Evolutionary conservation across 2,888 invertebrate genomes (phyloP).

Genomic region (Apodemia mormo): DNA sequence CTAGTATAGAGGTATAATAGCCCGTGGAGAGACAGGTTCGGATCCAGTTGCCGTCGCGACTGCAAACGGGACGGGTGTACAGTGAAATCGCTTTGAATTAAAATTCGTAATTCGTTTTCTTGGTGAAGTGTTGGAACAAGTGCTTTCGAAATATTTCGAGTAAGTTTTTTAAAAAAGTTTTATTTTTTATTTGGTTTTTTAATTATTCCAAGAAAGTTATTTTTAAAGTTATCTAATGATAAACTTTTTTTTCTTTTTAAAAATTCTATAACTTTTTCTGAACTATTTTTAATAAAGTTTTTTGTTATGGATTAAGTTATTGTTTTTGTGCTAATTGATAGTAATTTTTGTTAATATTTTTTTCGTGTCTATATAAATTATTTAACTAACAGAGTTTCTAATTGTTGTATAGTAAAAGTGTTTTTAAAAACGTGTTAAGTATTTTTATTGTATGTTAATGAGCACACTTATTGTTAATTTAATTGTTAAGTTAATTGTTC

Average conservation of each 20-base stretch:
- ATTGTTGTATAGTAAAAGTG: too few species aligned
- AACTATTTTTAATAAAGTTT: not conserved
- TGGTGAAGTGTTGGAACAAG: constrained; percentile 40
- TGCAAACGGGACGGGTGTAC: constrained; percentile 34
- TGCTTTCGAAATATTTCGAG: constrained; percentile 37
- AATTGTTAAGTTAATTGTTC: too few species aligned
- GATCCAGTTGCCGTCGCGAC: constrained; percentile 43
- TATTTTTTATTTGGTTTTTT: constrained; percentile 13
- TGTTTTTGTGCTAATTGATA: too few species aligned
- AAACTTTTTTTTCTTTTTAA: not conserved
- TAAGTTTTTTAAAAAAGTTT: constrained; percentile 31
- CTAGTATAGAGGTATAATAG: constrained; percentile 78
- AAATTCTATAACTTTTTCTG: not conserved
- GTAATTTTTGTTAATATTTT: too few species aligned
- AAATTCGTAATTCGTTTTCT: constrained; percentile 27
- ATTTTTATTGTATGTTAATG: too few species aligned
- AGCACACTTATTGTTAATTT: too few species aligned
- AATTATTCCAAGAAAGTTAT: not conserved
- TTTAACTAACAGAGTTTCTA: too few species aligned
- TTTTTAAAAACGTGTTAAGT: too few species aligned
- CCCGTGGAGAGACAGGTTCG: constrained; percentile 41
- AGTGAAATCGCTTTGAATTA: constrained; percentile 24
- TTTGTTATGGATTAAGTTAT: too few species aligned
- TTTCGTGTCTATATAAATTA: too few species aligned
- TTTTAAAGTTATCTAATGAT: too few species aligned